Evolutionary conservation across 2,888 invertebrate genomes (phyloP), one percentile per base, ranked within the genome.

Genomic region (Aplocera efformata): DNA sequence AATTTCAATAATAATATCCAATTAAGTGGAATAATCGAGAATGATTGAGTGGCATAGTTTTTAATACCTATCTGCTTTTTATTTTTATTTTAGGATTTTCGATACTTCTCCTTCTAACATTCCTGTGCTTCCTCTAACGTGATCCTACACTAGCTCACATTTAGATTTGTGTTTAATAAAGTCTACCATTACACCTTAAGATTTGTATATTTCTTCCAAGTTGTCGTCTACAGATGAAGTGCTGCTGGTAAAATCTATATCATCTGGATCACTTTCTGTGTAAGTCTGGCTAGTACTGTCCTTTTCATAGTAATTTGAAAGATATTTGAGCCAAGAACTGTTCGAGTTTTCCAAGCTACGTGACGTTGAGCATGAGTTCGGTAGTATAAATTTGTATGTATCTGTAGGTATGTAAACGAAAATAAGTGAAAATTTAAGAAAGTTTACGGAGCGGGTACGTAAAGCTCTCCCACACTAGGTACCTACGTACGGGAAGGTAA

Each of bases 351-450:
- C 67, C 58, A 52, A 59, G 63, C 51, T 58, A 60, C 53, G 54
- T 54, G 58, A 60, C 60, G 66, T 60, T 33, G 68, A 70, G 61
- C 75, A 77, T 60, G 72, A 63, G 59, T 76, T 77, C 58, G 79
- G 76, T 69, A 74, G 73, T 68, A 68, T 63, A 62, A 63, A 62
- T 61, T 61, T 58, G 48, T 58, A 56, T 57, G 73, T 71, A 73
- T 79, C 78, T 78, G 72, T 62, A 17, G 13, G 13, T 17, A 60
- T 58, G 51, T 62, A 63, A 72, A 72, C 56, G 67, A 34, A 40
- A 40, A 32, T 25, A 29, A 17, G 8, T 29, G n/a, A n/a, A n/a
- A n/a, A n/a, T n/a, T n/a, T n/a, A n/a, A n/a, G n/a, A n/a, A n/a
- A n/a, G n/a, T n/a, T n/a, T n/a, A n/a, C n/a, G n/a, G n/a, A n/a